Conservation (phyloP, 2,888 invertebrate genomes). For the Drosophila lacicola region DNA sequence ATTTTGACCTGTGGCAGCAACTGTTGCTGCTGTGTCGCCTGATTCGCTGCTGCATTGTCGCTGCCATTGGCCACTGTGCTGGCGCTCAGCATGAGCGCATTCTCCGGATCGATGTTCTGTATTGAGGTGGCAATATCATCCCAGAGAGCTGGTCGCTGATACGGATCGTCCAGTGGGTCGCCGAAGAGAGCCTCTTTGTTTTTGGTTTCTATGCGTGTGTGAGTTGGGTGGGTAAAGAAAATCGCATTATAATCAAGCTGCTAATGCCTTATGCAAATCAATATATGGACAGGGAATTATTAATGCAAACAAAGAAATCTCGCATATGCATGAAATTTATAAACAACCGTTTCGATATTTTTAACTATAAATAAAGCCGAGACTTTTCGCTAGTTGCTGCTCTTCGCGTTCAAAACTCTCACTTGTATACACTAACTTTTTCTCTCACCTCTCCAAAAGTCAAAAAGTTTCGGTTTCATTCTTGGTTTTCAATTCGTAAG, state of each 20-base stretch:
- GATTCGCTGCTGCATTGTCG: conserved; percentile 34
- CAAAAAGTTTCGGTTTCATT: too few species aligned
- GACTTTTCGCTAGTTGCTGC: conserved; percentile 4
- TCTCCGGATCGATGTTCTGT: conserved; percentile 95
- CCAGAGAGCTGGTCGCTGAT: conserved; percentile 94
- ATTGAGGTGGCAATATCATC: conserved; percentile 96
- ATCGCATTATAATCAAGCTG: conserved; percentile 64
- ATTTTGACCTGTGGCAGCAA: conserved; percentile 89
- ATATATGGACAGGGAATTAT: conserved; percentile 50
- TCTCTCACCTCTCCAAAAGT: too few species aligned
- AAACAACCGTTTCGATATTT: conserved; percentile 61
- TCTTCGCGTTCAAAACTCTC: conserved; percentile 10
- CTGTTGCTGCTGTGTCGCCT: conserved; percentile 53
- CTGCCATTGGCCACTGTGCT: conserved; percentile 82
- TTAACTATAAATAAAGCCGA: conserved; percentile 61
- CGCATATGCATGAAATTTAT: conserved; percentile 80
- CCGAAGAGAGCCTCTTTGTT: conserved; percentile 84
- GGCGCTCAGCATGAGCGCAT: conserved; percentile 93
- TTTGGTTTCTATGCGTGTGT: conserved; percentile 81
- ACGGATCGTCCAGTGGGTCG: conserved; percentile 90
- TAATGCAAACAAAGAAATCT: conserved; percentile 76
- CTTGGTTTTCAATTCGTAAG: too few species aligned
- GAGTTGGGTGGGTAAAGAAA: conserved; percentile 26
- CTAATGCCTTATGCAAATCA: conserved; percentile 72
- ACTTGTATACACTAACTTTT: conserved; percentile 1